A percentile compares a stretch with the other conserved stretches of the same genome.
These are phyloP conservation scores for Spongia lamella DNA, from an alignment of 37 sponge, comb jelly and placozoan genomes.

Conservation along the genomic window DNA sequence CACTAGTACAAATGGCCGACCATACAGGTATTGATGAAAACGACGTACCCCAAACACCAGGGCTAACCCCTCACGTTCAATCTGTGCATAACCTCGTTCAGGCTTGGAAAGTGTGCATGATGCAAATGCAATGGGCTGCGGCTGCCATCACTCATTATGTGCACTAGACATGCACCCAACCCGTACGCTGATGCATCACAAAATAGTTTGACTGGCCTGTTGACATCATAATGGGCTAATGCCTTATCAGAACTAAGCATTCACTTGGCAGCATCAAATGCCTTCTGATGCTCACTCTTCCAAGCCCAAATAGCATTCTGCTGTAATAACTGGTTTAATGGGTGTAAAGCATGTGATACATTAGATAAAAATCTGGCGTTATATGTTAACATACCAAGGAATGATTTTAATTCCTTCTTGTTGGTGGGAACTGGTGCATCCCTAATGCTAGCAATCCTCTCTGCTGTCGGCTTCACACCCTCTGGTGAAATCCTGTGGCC, in stretches of 20 bases:
- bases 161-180: no score
- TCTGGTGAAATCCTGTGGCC: conserved; percentile 36
- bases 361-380: conserved; percentile 53
- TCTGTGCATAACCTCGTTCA: conserved; percentile 2
- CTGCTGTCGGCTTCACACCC: conserved; percentile 38
- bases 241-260: conserved; percentile 33
- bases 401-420: conserved; percentile 24
- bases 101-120: conserved; percentile 22
- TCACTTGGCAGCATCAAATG: conserved; percentile 40
- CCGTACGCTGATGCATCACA: no score
- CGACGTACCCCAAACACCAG: no score
- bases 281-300: conserved; percentile 10
- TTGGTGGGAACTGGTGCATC: conserved; percentile 33
- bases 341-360: conserved; percentile 30
- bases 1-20: no score
- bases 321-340: conserved; percentile 45
- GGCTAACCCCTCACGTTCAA: no score
- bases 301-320: conserved; percentile 30
- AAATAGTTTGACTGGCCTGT: no score
- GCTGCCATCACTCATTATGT: no score
- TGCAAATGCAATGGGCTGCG: conserved; percentile 19
- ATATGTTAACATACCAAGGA: conserved; percentile 55
- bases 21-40: no score
- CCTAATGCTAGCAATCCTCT: conserved; percentile 30
- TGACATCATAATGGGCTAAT: conserved; percentile 32